A percentile compares a stretch with the other conserved stretches of the same genome.
Evolutionary conservation across 2,888 invertebrate genomes (phyloP).

Genomic region (Drosophila emarginata): DNA sequence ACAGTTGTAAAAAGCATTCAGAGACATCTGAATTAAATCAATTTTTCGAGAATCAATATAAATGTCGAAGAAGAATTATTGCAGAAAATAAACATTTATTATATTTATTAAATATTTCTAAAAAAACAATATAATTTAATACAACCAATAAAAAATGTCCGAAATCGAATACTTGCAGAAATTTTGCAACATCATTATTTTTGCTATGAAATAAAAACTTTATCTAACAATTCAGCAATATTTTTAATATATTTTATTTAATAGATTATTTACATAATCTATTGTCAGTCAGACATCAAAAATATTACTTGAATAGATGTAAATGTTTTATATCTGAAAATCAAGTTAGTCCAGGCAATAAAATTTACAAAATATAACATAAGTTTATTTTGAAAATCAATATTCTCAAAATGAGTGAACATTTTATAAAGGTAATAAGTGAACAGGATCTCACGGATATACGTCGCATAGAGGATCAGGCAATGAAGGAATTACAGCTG

Average conservation of each 20-base stretch:
- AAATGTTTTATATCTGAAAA: neutral
- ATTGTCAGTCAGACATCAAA: too few species aligned
- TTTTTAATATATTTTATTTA: neutral
- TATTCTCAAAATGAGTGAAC: neutral
- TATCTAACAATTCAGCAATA: neutral
- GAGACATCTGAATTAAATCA: conserved; percentile 8
- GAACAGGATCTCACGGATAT: conserved; percentile 29
- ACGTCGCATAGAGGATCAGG: conserved; percentile 33
- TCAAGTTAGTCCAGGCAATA: neutral
- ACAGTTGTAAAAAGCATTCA: conserved; percentile 19
- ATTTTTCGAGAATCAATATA: neutral
- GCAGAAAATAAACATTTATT: too few species aligned
- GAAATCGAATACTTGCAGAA: too few species aligned
- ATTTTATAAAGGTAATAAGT: neutral
- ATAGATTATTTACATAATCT: too few species aligned
- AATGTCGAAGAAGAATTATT: too few species aligned
- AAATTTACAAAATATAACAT: too few species aligned
- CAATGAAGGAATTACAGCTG: conserved; percentile 22
- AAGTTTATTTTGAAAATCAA: too few species aligned
- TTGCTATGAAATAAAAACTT: neutral
- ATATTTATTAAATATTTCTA: too few species aligned
- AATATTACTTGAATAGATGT: too few species aligned
- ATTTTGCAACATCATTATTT: too few species aligned
- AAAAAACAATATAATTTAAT: too few species aligned
- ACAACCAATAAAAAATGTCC: too few species aligned